These are phyloP conservation scores for Albula goreensis DNA, from an alignment of 2,113 vertebrate genomes.

Conservation along the genomic window DNA sequence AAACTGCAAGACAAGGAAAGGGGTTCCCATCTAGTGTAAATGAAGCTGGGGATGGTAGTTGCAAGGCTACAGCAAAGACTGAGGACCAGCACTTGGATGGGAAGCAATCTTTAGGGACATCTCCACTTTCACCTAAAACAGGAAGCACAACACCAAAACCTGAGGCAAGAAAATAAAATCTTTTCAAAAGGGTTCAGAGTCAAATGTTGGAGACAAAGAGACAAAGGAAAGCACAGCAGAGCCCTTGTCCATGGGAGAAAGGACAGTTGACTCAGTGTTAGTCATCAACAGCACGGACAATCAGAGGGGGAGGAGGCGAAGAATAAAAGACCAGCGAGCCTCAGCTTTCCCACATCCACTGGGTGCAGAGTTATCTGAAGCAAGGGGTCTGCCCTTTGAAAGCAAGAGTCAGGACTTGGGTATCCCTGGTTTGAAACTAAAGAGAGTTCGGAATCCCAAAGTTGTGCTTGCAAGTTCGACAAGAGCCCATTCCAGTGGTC, in stretches of 20 bases:
- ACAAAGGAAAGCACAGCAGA: not conserved
- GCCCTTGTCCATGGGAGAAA: not conserved
- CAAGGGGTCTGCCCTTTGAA: not conserved
- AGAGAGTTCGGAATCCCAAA: conserved; percentile 26
- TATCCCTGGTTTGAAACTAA: conserved; percentile 26
- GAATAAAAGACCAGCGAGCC: not conserved
- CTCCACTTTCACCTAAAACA: not conserved
- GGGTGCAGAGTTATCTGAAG: not conserved
- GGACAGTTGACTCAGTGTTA: not conserved
- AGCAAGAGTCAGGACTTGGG: not conserved
- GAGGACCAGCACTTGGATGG: not conserved
- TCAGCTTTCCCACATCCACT: not conserved
- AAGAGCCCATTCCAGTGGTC: not conserved
- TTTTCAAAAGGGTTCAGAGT: not conserved
- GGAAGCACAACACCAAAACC: not conserved
- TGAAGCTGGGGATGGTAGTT: not conserved
- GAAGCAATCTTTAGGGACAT: not conserved
- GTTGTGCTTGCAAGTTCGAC: not conserved
- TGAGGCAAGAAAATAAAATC: not conserved
- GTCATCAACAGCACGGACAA: not conserved
- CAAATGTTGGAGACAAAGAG: not conserved
- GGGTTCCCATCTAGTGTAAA: not conserved
- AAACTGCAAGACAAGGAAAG: not conserved
- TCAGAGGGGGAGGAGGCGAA: not conserved
- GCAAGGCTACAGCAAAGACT: not conserved